Base-by-base conservation (phyloP, 2,113 vertebrate genomes). In the Stegastes partitus region DNA sequence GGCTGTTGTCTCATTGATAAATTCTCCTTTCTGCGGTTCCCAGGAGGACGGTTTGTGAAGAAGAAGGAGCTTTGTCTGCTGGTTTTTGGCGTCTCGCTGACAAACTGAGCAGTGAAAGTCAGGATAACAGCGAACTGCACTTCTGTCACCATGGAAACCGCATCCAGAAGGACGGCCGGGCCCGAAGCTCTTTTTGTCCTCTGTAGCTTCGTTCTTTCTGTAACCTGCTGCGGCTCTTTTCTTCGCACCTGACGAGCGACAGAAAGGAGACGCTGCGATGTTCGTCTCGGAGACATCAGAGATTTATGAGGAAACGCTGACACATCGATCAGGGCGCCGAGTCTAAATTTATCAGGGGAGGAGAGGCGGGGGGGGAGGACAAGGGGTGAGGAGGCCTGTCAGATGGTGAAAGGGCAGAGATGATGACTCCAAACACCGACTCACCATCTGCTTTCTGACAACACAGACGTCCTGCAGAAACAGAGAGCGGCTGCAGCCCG, bases 401-500 rank as follows among this genome's bases (percentile, higher is more conserved):
- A 80, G 63, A 59, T 68, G 47, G 78, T 42, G 65, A 68, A 83
- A 75, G 77, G 55, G 64, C 54, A 70, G 59, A 68, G 71, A 70
- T 79, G 72, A 74, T n/a, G 39, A 37, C 47, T 53, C 50, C 21
- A 49, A 56, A 76, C 53, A 25, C 58, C 16, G 1, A 74, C 78
- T 68, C 68, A 21, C 76, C 75, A 71, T 81, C 73, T 81, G 73
- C 21, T 63, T 47, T 18, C 51, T 59, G 54, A 49, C 39, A 42
- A 15, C 39, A 42, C 39, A 42, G 3, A 42, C 12, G 31, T 34
- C 8, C 31, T 15, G 44, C 44, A 16, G 12, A 45, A 45, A 45
- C 31, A 34, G 31, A 31, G 31, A 31, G 8, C 31, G 8, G 31
- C 31, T 28, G 26, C 26, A 3, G 26, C 26, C 10, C 8, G 8